A percentile compares a stretch with the other conserved stretches of the same genome.
phyloP scores from a whole-genome alignment of 2,113 vertebrate genomes.

The Epinephelus lanceolatus region DNA sequence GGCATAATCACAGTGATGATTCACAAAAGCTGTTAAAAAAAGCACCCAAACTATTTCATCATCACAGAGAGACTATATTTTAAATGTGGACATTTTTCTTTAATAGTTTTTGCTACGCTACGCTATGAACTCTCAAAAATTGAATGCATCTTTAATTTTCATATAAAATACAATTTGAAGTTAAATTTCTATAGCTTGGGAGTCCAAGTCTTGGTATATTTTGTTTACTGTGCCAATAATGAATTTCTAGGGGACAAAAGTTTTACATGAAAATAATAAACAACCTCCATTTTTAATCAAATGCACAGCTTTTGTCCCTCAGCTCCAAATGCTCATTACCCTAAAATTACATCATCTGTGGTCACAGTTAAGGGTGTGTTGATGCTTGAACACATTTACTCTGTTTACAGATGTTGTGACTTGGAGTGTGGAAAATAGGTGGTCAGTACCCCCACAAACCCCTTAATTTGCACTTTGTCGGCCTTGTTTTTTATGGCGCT shows the following conservation, averaged over 20 bases:
- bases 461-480: slow-evolving; percentile 78
- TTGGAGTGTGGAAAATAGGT: slow-evolving; percentile 72
- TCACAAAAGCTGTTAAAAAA: slow-evolving; percentile 25
- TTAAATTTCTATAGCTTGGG: neutral
- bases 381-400: slow-evolving; percentile 65
- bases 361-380: slow-evolving; percentile 66
- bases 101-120: neutral
- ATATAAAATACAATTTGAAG: neutral
- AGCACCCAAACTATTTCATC: slow-evolving; percentile 26
- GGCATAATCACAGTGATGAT: slow-evolving; percentile 26
- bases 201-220: neutral
- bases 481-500: slow-evolving; percentile 76
- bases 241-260: slow-evolving; percentile 13
- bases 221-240: slow-evolving; percentile 20
- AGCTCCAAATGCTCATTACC: slow-evolving; percentile 59
- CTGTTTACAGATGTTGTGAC: slow-evolving; percentile 75
- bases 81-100: neutral
- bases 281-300: slow-evolving; percentile 57
- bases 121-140: neutral
- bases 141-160: neutral
- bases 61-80: neutral
- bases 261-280: slow-evolving; percentile 54
- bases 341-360: slow-evolving; percentile 74
- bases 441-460: slow-evolving; percentile 76
- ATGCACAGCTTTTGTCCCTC: slow-evolving; percentile 47